phyloP scores from a whole-genome alignment of 2,797 vertebrate genomes.

The Silurus lanzhouensis region DNA sequence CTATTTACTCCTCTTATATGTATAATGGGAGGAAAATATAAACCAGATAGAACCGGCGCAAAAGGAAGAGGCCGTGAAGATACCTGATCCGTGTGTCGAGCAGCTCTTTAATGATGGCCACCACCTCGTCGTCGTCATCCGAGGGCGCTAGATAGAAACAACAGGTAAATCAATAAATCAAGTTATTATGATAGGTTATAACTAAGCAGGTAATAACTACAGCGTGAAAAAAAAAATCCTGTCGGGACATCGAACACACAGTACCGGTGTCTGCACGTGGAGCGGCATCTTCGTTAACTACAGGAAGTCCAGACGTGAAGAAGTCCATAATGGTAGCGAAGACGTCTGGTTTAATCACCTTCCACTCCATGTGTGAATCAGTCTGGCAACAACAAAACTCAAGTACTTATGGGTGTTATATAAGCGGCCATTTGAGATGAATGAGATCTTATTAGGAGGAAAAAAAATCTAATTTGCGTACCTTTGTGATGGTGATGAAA shows the following conservation, averaged over 20 bases:
- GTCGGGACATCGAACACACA: not conserved
- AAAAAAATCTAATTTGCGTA: slow-evolving; percentile 55
- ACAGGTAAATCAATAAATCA: not conserved
- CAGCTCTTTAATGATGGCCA: slow-evolving; percentile 97
- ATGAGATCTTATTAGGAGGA: not conserved
- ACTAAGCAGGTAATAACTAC: not conserved
- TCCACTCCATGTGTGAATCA: slow-evolving; percentile 71
- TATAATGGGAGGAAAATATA: too few species aligned
- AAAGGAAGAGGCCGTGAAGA: not conserved
- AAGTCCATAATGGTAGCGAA: slow-evolving; percentile 98
- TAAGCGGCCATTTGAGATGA: too few species aligned
- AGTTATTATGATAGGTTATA: not conserved
- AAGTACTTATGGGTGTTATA: too few species aligned
- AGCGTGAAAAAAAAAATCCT: not conserved
- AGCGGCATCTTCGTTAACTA: slow-evolving; percentile 85
- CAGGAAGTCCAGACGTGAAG: slow-evolving; percentile 90
- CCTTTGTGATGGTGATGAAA: slow-evolving; percentile 97
- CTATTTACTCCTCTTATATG: too few species aligned
- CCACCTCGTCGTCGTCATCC: slow-evolving; percentile 96
- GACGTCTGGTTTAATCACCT: slow-evolving; percentile 89
- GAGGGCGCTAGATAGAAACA: slow-evolving; percentile 74
- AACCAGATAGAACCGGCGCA: not conserved
- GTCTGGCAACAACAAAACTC: slow-evolving; percentile 55
- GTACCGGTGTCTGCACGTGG: slow-evolving; percentile 86
- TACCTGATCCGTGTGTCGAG: slow-evolving; percentile 96